phyloP scores from a whole-genome alignment of 1,140 invertebrate genomes.

The Anagrus nilaparvatae region DNA sequence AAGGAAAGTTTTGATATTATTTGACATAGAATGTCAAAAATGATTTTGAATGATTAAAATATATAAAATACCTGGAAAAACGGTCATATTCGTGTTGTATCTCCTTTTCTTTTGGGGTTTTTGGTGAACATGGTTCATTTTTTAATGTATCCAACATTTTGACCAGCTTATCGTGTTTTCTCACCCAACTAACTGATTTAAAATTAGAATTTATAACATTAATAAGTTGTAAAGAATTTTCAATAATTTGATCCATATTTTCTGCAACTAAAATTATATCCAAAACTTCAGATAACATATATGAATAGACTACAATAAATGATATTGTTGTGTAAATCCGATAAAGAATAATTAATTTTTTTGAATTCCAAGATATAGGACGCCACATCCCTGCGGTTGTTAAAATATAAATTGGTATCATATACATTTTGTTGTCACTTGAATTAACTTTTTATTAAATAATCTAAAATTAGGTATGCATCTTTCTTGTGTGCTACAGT shows the following conservation, averaged over 20 bases:
- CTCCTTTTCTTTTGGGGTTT: slow-evolving; percentile 10
- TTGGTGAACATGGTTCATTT: slow-evolving; percentile 11
- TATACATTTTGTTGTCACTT: no score
- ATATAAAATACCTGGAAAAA: slow-evolving; percentile 15
- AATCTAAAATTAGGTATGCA: no score
- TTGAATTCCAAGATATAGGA: no score
- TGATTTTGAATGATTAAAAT: background rate
- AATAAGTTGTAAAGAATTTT: slow-evolving; percentile 17
- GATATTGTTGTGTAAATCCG: background rate
- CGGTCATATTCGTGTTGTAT: slow-evolving; percentile 18
- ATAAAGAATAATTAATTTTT: no score
- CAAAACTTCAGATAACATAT: slow-evolving; percentile 8
- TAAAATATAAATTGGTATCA: no score
- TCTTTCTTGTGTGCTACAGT: no score
- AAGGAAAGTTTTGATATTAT: slow-evolving; percentile 9
- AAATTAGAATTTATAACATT: slow-evolving; percentile 7
- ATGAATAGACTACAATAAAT: background rate
- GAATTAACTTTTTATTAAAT: no score
- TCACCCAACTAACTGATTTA: slow-evolving; percentile 11
- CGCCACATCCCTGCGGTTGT: no score
- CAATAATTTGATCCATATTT: slow-evolving; percentile 13
- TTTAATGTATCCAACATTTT: slow-evolving; percentile 9
- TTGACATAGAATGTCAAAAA: slow-evolving; percentile 3
- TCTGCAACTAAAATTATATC: slow-evolving; percentile 1
- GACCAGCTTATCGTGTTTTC: slow-evolving; percentile 13